Evolutionary conservation across 2,797 vertebrate genomes (phyloP), one percentile per base, ranked within the genome.

Genomic region (Mormyrus hasselquistii): DNA sequence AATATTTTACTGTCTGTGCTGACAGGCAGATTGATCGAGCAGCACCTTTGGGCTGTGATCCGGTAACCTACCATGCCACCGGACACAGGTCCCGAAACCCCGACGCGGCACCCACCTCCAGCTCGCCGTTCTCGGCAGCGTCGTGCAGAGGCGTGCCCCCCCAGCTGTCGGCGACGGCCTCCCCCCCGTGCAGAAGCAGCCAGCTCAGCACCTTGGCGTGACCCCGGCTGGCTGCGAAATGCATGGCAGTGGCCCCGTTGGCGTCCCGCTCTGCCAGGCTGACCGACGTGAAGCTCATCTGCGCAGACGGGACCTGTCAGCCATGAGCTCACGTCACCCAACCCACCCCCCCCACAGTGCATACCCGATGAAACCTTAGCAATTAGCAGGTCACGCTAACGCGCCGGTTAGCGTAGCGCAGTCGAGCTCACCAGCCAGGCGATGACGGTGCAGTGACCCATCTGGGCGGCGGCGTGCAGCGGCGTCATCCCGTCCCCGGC

Each of bases 141-240:
- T 99, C 98, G 0, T 99, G 98, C 87, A 99, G 96, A 0, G 98
- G 98, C 0, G 98, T 98, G 59, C 98, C 97, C 0, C 97, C 97
- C 98, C 98, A 99, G 93, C 92, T 91, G 69, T 99, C 98, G 0
- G 93, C 94, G 12, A 95, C 92, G n/a, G 99, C 98, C 93, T 99
- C 98, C 34, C 97, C 98, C 0, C 98, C 97, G 0, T 99, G 98
- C 90, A 99, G 95, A 91, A 99, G 96, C 90, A 99, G 95, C 98
- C 98, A 99, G 95, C 98, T 99, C 89, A 99, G 97, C 90, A 99
- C 98, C 93, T 99, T 99, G 92, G 98, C 93, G 0, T 99, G 98
- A 69, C 98, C 98, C 0, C 97, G 97, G 92, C 98, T 99, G 90
- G 98, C 98, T 0, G 98, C 97, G 0, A 99, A 99, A 93, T 99